Conservation (phyloP, 2,888 invertebrate species). For the Synanthedon myopaeformis region DNA sequence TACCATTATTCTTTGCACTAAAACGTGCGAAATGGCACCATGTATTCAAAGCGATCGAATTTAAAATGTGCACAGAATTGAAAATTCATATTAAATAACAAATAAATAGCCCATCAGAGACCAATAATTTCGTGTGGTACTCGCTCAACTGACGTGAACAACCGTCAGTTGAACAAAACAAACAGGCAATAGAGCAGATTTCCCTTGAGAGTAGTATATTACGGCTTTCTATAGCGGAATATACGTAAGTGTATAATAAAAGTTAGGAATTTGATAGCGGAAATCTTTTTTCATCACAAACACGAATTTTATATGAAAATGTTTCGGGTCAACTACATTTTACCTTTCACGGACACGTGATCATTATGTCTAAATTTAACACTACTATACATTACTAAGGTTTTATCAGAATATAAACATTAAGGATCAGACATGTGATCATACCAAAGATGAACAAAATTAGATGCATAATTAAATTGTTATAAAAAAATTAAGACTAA, state of each 20-base stretch:
- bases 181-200: conserved; percentile 56
- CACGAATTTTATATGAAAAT: neutral
- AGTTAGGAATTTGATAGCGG: conserved; percentile 1
- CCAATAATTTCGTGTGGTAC: conserved; percentile 31
- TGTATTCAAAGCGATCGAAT: neutral
- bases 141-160: conserved; percentile 26
- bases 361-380: no score
- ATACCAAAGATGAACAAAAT: no score
- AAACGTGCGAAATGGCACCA: neutral
- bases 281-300: neutral
- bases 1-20: neutral
- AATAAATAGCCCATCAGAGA: conserved; percentile 11
- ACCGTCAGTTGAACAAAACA: conserved; percentile 49
- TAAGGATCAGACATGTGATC: no score
- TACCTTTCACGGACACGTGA: no score
- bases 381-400: no score
- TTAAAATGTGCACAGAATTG: neutral
- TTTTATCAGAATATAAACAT: no score
- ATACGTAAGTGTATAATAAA: conserved; percentile 15
- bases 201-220: conserved; percentile 51
- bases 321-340: neutral
- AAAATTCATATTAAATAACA: conserved; percentile 1
- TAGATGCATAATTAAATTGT: no score
- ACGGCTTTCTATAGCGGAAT: conserved; percentile 44
- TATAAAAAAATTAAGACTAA: no score